A percentile compares a stretch with the other conserved stretches of the same genome.
Conservation (phyloP, 92 coral and sea anemone genomes). For the Palythoa grandis region DNA sequence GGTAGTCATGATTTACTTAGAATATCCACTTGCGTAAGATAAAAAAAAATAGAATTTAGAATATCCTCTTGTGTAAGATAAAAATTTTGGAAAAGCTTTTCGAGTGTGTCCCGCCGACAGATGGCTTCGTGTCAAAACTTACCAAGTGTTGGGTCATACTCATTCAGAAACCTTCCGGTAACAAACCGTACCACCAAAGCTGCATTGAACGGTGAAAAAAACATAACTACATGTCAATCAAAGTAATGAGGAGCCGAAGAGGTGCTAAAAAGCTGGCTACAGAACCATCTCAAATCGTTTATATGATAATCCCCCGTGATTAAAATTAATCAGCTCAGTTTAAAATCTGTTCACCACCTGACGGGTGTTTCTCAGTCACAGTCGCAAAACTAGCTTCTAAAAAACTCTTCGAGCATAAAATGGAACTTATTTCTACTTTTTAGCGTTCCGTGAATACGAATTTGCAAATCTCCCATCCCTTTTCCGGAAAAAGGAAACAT, state of each 20-base stretch:
- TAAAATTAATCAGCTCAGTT: neutral
- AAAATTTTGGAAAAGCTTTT: neutral
- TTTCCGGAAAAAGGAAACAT: neutral
- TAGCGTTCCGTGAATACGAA: neutral
- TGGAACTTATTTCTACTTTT: neutral
- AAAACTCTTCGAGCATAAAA: neutral
- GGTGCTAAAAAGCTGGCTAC: constrained; percentile 24
- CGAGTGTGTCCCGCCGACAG: neutral
- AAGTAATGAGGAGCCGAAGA: constrained; percentile 34
- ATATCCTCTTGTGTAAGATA: too few relatives aligned
- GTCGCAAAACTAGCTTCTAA: too few relatives aligned
- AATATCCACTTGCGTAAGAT: too few relatives aligned
- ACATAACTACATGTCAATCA: constrained; percentile 63
- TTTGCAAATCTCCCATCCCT: neutral
- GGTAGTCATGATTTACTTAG: too few relatives aligned
- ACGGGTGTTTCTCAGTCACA: too few relatives aligned
- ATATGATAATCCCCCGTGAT: constrained; percentile 11
- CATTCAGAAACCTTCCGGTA: constrained; percentile 92
- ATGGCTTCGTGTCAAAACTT: constrained; percentile 35
- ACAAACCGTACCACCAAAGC: constrained; percentile 96
- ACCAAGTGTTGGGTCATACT: constrained; percentile 98
- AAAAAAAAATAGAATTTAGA: too few relatives aligned
- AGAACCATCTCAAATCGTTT: neutral
- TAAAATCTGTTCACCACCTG: too few relatives aligned
- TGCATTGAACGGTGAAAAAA: constrained; percentile 41